Conservation (phyloP, 2,888 invertebrate species). For the Sphaerophoria taeniata region DNA sequence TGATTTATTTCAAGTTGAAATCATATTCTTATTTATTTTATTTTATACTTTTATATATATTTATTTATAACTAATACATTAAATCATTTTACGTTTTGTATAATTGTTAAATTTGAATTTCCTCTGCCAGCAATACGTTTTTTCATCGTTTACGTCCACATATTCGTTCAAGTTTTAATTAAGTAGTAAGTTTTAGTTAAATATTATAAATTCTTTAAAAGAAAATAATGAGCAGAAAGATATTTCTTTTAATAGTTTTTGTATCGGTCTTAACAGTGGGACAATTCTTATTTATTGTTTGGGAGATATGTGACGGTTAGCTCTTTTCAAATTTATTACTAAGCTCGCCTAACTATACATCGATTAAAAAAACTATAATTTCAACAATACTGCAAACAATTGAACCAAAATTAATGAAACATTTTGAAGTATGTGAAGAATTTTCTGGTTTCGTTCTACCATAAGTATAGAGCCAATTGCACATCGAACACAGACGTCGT, state of each 20-base stretch:
- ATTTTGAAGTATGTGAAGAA: neutral
- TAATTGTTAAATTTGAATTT: constrained; percentile 38
- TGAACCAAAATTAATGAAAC: neutral
- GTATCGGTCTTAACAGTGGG: constrained; percentile 39
- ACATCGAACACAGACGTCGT: constrained; percentile 51
- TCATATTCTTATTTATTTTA: constrained; percentile 57
- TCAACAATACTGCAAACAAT: constrained; percentile 49
- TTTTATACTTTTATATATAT: constrained; percentile 58
- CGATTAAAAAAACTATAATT: constrained; percentile 34
- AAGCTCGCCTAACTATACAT: constrained; percentile 65
- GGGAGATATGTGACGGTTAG: constrained; percentile 65
- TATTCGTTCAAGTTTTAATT: constrained; percentile 49
- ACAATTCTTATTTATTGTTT: constrained; percentile 19
- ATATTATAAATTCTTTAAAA: constrained; percentile 29
- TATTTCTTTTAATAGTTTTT: constrained; percentile 7
- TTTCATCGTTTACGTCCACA: constrained; percentile 37
- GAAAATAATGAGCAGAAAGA: constrained; percentile 29
- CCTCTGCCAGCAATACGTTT: constrained; percentile 37
- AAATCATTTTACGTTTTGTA: constrained; percentile 28
- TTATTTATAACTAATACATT: constrained; percentile 67
- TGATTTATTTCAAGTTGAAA: constrained; percentile 69
- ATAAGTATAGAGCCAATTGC: constrained; percentile 52
- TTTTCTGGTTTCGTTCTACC: neutral
- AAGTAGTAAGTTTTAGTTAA: constrained; percentile 25
- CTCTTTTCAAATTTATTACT: constrained; percentile 51